These are phyloP conservation scores for Toxotes jaculatrix DNA, from an alignment of 2,113 vertebrate species.

Conservation along the genomic window DNA sequence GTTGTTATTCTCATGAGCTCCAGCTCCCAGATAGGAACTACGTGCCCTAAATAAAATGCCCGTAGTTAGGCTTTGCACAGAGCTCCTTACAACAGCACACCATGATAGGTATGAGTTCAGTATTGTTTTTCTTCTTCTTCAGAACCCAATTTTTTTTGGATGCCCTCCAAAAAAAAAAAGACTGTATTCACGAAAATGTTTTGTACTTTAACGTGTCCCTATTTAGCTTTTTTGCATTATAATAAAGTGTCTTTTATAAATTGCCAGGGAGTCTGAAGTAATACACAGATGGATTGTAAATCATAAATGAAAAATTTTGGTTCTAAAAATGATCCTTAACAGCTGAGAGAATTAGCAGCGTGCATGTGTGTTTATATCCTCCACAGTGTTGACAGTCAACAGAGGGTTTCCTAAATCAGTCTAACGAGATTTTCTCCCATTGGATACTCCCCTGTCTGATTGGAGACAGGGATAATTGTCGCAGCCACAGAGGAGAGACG, in stretches of 20 bases:
- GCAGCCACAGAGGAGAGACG: slow-evolving; percentile 51
- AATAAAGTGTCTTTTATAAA: slow-evolving; percentile 12
- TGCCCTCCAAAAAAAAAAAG: background rate
- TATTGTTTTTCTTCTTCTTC: background rate
- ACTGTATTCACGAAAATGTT: background rate
- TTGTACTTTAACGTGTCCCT: background rate
- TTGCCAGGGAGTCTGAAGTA: background rate
- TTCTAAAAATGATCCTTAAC: slow-evolving; percentile 15
- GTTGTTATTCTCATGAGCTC: slow-evolving; percentile 26
- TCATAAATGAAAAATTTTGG: slow-evolving; percentile 22
- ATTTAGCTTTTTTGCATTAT: background rate
- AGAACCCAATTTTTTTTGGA: background rate
- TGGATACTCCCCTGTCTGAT: slow-evolving; percentile 66
- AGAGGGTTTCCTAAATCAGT: slow-evolving; percentile 68
- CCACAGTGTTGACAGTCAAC: slow-evolving; percentile 76
- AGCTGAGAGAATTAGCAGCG: slow-evolving; percentile 55
- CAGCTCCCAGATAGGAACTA: slow-evolving; percentile 6
- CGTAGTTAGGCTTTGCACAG: background rate
- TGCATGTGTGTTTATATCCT: slow-evolving; percentile 55
- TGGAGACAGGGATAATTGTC: slow-evolving; percentile 73
- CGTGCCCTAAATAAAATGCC: slow-evolving; percentile 26
- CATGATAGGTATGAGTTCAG: background rate
- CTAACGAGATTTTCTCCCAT: slow-evolving; percentile 65
- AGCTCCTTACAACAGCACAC: slow-evolving; percentile 3
- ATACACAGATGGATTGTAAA: slow-evolving; percentile 6